A percentile compares a stretch with the other conserved stretches of the same genome.
Conservation (phyloP, 64 coral and sea anemone genomes). For the Pocillopora verrucosa region DNA sequence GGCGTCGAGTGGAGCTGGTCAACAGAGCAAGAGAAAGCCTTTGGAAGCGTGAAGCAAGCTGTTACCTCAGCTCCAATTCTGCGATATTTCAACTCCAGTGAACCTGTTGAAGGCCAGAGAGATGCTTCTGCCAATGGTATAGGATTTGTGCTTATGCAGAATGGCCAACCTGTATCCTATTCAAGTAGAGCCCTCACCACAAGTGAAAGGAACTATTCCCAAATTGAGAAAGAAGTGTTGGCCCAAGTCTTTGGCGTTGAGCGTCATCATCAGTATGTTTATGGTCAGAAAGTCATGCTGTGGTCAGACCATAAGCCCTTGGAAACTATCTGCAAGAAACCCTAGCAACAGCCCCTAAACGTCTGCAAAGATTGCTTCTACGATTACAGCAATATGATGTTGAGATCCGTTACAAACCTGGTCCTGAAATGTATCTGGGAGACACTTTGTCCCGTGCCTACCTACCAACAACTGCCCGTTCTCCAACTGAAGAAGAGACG, state of each 20-base stretch:
- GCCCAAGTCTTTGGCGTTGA: constrained; percentile 34
- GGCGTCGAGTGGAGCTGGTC: constrained; percentile 39
- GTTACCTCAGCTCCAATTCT: constrained; percentile 32
- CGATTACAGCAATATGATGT: background rate
- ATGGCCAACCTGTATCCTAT: constrained; percentile 28
- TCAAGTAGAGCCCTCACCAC: constrained; percentile 20
- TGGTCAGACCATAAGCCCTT: constrained; percentile 19
- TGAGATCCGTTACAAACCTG: background rate
- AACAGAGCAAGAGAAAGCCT: constrained; percentile 5
- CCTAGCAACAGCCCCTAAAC: background rate
- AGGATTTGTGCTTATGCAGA: constrained; percentile 25
- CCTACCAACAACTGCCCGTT: background rate
- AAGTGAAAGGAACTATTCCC: constrained; percentile 38
- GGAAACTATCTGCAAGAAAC: background rate
- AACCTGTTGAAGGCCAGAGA: constrained; percentile 25
- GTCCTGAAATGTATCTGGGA: background rate
- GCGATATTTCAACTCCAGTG: constrained; percentile 29
- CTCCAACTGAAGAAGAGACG: background rate
- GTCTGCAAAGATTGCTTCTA: too few species aligned
- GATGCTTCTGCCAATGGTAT: constrained; percentile 27
- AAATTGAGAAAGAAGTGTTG: constrained; percentile 55
- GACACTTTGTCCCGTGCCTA: background rate
- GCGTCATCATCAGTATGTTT: constrained; percentile 25
- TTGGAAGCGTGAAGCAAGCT: constrained; percentile 18
- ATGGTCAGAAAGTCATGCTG: constrained; percentile 25